Base-by-base conservation (phyloP, 1,140 invertebrate genomes). In the Eriocheir sinensis region DNA sequence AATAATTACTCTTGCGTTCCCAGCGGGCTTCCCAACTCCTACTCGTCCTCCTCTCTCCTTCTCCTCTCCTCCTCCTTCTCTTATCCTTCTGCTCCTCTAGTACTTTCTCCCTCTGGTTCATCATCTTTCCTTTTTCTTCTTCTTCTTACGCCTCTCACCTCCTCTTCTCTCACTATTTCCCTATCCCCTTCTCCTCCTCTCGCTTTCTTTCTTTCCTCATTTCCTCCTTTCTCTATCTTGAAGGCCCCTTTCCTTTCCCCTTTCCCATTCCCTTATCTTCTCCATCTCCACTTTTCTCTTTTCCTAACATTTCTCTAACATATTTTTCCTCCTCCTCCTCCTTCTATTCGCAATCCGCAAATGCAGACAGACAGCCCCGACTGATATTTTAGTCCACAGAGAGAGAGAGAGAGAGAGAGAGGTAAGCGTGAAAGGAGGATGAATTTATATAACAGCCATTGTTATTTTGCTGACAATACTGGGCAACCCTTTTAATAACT, bases 1-100 rank as follows among this genome's bases (percentile, higher is more conserved):
- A 72, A 72, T 72, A 72, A 72, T 72, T 72, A 72, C 60, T n/a
- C 60, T n/a, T 17, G 60, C 60, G 60, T 72, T 72, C 27, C 60
- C 60, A 72, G 60, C 60, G 60, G 27, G 4, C 15, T 15, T 48
- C 44, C 44, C 15, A 4, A 4, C 44, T 48, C 44, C 44, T 15
- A 8, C 15, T 15, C 44, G 4, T 15, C 15, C 4, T n/a, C n/a
- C 60, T 3, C 60, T n/a, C 21, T 21, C 17, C 60, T 72, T n/a
- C 21, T n/a, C 27, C 60, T n/a, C 60, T 72, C 60, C 27, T n/a
- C n/a, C 60, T n/a, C 53, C 27, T 21, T 15, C 53, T 15, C 53
- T 72, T 21, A 3, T 21, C 3, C 53, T 27, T 21, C 27, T n/a
- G n/a, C n/a, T n/a, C n/a, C n/a, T n/a, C n/a, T n/a, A n/a, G n/a